Evolutionary conservation across 2,797 vertebrate species (phyloP).

Genomic region (Gymnodraco acuticeps): DNA sequence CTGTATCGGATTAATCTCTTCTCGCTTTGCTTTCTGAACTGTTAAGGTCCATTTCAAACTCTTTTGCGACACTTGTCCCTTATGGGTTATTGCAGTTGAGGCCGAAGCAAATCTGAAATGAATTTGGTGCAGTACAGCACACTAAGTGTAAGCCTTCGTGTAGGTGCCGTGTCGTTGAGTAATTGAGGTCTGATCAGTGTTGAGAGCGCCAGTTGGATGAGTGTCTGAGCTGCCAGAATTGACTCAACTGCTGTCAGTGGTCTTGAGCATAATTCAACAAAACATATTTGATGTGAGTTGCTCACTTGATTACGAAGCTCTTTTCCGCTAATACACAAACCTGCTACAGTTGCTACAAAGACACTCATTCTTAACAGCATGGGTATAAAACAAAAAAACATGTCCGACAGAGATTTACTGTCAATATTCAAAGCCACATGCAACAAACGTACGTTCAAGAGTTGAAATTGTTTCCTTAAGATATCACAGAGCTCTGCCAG

Average conservation of each 20-base stretch:
- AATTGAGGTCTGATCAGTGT: constrained; percentile 59
- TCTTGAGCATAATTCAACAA: constrained; percentile 38
- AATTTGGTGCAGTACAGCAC: constrained; percentile 46
- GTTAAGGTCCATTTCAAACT: not conserved
- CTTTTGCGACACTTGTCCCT: constrained; percentile 10
- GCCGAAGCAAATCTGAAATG: constrained; percentile 46
- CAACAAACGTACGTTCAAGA: constrained; percentile 41
- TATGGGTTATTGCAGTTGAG: constrained; percentile 21
- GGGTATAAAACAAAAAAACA: not conserved
- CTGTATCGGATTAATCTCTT: constrained; percentile 15
- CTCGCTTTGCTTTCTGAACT: constrained; percentile 19
- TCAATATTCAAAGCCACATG: constrained; percentile 63
- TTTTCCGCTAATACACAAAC: constrained; percentile 19
- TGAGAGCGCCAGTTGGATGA: constrained; percentile 46
- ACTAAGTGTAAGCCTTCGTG: constrained; percentile 29
- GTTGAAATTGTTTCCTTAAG: constrained; percentile 55
- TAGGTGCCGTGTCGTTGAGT: constrained; percentile 50
- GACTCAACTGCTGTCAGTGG: constrained; percentile 41
- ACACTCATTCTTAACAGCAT: not conserved
- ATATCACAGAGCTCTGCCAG: constrained; percentile 50
- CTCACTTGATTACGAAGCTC: constrained; percentile 32
- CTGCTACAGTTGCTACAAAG: constrained; percentile 3
- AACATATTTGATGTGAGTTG: constrained; percentile 47
- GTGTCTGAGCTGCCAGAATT: constrained; percentile 57
- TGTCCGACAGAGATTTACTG: constrained; percentile 34